phyloP scores from a whole-genome alignment of 1,140 invertebrate species.

The Antheraea mylitta region DNA sequence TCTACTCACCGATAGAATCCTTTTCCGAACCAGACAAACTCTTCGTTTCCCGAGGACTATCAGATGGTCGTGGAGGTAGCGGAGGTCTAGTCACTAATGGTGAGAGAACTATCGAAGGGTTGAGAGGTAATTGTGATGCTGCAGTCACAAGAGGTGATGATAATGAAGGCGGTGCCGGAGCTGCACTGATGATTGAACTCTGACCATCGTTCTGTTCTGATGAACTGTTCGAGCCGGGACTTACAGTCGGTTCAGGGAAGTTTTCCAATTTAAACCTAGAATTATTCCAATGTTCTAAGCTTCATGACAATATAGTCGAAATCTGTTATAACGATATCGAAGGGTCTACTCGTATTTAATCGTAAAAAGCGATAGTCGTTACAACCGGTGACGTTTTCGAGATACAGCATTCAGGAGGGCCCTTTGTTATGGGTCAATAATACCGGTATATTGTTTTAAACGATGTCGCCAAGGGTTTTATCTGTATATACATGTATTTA shows the following conservation, averaged over 20 bases:
- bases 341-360: no score
- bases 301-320: no score
- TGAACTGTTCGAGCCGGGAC: constrained; percentile 72
- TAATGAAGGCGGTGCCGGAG: constrained; percentile 22
- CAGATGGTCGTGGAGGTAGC: constrained; percentile 47
- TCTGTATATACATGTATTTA: no score
- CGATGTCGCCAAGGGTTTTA: no score
- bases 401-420: no score
- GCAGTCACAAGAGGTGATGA: not conserved
- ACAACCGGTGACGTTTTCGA: no score
- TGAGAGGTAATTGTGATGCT: not conserved
- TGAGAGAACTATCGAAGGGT: constrained; percentile 41
- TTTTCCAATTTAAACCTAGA: constrained; percentile 72
- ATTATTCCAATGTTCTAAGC: not conserved
- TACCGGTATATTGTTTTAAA: no score
- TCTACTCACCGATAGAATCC: constrained; percentile 50
- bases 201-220: constrained; percentile 69
- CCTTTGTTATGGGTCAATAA: no score
- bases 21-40: constrained; percentile 48
- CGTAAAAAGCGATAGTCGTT: no score
- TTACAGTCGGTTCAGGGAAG: constrained; percentile 61
- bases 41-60: constrained; percentile 57
- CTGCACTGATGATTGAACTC: constrained; percentile 61
- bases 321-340: no score
- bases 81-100: constrained; percentile 52